Base-by-base conservation (phyloP, 2,888 invertebrate genomes). In the Eledona agricola region DNA sequence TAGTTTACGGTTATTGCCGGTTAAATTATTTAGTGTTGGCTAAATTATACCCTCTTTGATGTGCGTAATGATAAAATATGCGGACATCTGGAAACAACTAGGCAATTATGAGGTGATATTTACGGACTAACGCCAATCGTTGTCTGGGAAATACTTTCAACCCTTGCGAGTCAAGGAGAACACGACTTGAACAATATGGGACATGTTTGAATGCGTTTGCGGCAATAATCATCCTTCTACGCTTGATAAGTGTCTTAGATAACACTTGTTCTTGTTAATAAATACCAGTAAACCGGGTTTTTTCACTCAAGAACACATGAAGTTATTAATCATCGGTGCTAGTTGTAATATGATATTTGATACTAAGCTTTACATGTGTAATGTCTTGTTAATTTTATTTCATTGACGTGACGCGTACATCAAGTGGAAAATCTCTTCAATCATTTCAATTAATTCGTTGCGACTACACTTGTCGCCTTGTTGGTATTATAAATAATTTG, bases 1-100 rank as follows among this genome's bases (percentile, higher is more conserved):
- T 59, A 56, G 57, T 65, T 65, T 65, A 64, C 62, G 65, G 63
- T 65, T 62, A 65, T 65, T 52, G 58, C 59, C 45, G 45, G 58
- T 59, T 66, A 60, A 65, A 65, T 66, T 64, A 63, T 62, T 51
- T 62, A 59, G 59, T 55, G 51, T 52, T 57, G 55, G 56, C 57
- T 63, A 59, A 65, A 65, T 66, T 66, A 66, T 66, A 62, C 63
- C 63, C 63, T 57, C 64, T 65, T 65, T 65, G 66, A 67, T 62
- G 64, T 62, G 63, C 49, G 38, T 45, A 49, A 55, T 43, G 51
- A 55, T 57, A 53, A 50, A 50, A 45, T 53, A 47, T 40, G 45
- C 51, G 47, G 60, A 62, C 67, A 66, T 67, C 65, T 67, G 67
- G 67, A 65, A 66, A 54, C 56, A 56, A 60, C 54, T 54, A 58